Evolutionary conservation across 2,113 vertebrate genomes (phyloP).

Genomic region (Haemorhous mexicanus): DNA sequence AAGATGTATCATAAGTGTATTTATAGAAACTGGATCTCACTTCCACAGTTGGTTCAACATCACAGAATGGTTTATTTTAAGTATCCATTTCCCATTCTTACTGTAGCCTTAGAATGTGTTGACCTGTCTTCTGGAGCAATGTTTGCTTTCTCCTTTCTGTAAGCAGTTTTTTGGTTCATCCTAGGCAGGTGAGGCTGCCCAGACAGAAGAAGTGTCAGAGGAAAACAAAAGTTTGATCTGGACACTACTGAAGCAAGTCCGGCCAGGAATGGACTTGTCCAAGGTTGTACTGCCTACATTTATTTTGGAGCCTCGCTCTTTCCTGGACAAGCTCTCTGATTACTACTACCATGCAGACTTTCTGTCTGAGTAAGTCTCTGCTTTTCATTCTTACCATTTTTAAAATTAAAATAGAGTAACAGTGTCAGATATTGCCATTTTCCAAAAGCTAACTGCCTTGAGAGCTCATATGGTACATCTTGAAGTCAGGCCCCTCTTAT

Average conservation of each 20-base stretch:
- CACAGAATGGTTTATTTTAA: neutral
- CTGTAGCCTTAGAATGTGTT: neutral
- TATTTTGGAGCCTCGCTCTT: conserved; percentile 95
- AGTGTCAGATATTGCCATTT: neutral
- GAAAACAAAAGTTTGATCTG: conserved; percentile 99
- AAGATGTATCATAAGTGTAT: neutral
- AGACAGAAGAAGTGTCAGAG: conserved; percentile 97
- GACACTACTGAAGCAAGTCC: conserved; percentile 97
- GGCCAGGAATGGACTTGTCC: conserved; percentile 97
- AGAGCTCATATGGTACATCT: neutral
- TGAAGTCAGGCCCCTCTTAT: neutral
- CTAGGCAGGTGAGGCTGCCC: conserved; percentile 93
- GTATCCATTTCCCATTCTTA: neutral
- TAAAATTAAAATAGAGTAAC: neutral
- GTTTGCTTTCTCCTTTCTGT: neutral
- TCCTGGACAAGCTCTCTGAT: conserved; percentile 97
- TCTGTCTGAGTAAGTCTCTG: conserved; percentile 87
- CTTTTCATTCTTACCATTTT: neutral
- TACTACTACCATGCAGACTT: conserved; percentile 99
- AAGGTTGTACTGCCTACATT: conserved; percentile 98
- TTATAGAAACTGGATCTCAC: neutral
- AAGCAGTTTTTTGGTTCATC: conserved; percentile 21
- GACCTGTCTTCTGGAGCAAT: neutral
- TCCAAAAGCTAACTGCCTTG: neutral
- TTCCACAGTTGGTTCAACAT: neutral